Percentiles rank a stretch among this genome's conserved stretches.
phyloP scores from a whole-genome alignment of 2,888 invertebrate genomes.

The Griposia aprilina region DNA sequence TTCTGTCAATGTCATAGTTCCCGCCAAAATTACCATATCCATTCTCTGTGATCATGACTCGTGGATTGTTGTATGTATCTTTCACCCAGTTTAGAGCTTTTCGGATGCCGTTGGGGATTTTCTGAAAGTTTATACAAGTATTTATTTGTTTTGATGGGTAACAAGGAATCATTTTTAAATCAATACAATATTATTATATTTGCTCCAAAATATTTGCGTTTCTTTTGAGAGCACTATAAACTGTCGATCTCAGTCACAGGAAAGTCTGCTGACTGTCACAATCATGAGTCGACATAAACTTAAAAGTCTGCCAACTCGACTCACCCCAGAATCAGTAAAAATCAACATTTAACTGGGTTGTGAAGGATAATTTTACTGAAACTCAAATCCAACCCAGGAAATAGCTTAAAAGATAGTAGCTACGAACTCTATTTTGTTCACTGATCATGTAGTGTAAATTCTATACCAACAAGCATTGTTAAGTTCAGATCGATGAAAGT shows the following conservation, averaged over 20 bases:
- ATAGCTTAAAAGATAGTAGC: too few relatives aligned
- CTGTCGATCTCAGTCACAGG: too few relatives aligned
- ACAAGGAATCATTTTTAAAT: not conserved
- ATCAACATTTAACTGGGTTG: not conserved
- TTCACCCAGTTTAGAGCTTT: slow-evolving; percentile 90
- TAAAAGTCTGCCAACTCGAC: too few relatives aligned
- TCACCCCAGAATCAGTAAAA: too few relatives aligned
- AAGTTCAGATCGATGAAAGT: not conserved
- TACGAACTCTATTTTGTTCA: not conserved
- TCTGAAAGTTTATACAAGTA: slow-evolving; percentile 60
- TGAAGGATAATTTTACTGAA: not conserved
- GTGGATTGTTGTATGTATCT: slow-evolving; percentile 88
- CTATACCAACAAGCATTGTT: not conserved
- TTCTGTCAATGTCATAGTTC: slow-evolving; percentile 80
- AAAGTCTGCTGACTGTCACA: not conserved
- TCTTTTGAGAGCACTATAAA: not conserved
- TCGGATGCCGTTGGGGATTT: slow-evolving; percentile 88
- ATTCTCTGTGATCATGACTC: slow-evolving; percentile 91
- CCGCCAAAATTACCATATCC: slow-evolving; percentile 88
- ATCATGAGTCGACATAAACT: too few relatives aligned
- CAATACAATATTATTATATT: not conserved
- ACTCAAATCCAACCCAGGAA: not conserved
- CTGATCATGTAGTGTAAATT: not conserved
- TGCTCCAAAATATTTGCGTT: not conserved
- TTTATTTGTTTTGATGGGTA: not conserved